Evolutionary conservation across 2,113 vertebrate genomes (phyloP).

Genomic region (Macrotis lagotis): DNA sequence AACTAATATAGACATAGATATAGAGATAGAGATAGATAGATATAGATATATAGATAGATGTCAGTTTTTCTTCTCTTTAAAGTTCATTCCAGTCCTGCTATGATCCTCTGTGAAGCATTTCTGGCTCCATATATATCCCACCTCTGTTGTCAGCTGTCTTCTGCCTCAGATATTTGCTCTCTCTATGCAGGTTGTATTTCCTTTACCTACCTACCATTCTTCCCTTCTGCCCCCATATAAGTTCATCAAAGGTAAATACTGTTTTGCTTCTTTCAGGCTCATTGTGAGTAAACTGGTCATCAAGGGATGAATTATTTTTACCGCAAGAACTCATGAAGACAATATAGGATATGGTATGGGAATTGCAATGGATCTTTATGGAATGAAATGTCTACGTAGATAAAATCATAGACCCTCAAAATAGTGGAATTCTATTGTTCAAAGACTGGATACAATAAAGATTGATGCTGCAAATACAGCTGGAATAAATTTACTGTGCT

Average conservation of each 20-base stretch:
- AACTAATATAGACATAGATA: no score
- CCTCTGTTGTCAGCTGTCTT: neutral
- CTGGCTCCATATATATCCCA: neutral
- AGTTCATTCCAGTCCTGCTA: neutral
- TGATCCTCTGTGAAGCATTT: neutral
- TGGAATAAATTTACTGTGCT: neutral
- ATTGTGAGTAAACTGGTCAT: neutral
- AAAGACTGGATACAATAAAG: neutral
- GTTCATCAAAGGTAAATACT: neutral
- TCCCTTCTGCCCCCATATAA: neutral
- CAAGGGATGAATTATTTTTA: neutral
- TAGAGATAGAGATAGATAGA: no score
- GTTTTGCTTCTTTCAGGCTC: neutral
- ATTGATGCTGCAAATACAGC: neutral
- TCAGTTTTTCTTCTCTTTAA: neutral
- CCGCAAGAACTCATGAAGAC: neutral
- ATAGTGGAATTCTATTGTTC: neutral
- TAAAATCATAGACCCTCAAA: neutral
- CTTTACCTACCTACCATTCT: neutral
- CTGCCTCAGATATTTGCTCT: neutral
- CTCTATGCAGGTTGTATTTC: neutral
- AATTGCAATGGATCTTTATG: neutral
- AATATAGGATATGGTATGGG: neutral
- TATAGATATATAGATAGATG: no score
- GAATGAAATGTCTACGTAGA: neutral